Evolutionary conservation across 2,797 vertebrate species (phyloP), one percentile per base, ranked within the genome.

Genomic region (Poliocrania exsul): DNA sequence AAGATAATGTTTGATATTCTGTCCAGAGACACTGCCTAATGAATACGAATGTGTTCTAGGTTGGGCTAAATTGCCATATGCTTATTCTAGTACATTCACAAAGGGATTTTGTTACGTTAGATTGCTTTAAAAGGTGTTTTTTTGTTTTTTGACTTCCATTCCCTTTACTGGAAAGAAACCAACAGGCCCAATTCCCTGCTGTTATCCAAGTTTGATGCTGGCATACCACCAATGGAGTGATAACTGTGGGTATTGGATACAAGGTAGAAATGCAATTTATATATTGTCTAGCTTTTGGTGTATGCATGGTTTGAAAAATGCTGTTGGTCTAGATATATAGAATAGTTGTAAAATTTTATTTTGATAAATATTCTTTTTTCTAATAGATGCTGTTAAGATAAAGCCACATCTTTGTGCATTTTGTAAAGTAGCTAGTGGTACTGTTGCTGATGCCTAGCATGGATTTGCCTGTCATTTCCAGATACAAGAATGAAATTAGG

Each of bases 11-110:
- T 90, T 86, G 13, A 49, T 90, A 64, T 73, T 86, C 51, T 86
- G 73, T 91, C 77, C 40, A 51, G 89, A 93, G 85, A 62, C 37
- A 66, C 31, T 5, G 9, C 47, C 75, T 94, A 79, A 90, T 78
- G 82, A 95, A 90, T 90, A 86, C 80, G 51, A 90, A 94, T 84
- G 40, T 73, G 42, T 90, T 93, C 62, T 73, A 89, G 73, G 51
- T 25, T 95, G 80, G 82, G 51, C 66, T 90, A 92, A 79, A 91
- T 75, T 91, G 70, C 77, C 70, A n/a, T 90, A 88, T 88, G 58
- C 77, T 60, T 56, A 86, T 93, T 70, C 58, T 91, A 40, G 66
- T 73, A 90, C 58, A 73, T 80, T 70, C 24, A 70, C 33, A 77
- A 75, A 88, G 37, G 51, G 37, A 66, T 75, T 88, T 86, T 86